Evolutionary conservation across 2,888 invertebrate species (phyloP), one percentile per base, ranked within the genome.

Genomic region (Aleiodes alternator): DNA sequence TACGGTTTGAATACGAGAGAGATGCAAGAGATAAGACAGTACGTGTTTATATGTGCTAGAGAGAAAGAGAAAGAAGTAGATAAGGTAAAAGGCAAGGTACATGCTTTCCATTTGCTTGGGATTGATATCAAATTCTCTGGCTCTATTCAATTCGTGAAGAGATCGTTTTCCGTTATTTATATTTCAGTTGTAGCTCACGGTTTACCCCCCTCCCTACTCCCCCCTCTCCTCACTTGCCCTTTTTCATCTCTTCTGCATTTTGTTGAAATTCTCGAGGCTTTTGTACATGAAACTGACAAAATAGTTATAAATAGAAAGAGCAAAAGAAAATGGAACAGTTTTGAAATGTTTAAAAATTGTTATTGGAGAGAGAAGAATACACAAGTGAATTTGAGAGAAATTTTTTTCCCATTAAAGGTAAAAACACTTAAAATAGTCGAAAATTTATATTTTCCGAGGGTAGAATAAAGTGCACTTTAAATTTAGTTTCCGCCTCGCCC

Each of bases 101-200:
- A 29, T 72, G 50, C 72, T 76, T 72, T 72, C 76, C 68, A 76
- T 76, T 76, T 57, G 29, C 48, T 8, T 59, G 9, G 70, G 70
- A 71, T 59, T 71, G 57, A 57, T 71, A 71, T 71, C 50, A 57
- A 71, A 71, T 71, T 71, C 64, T 43, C 16, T 16, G 11, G 16
- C 23, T 23, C 48, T 64, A 48, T 16, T 64, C 16, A 64, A 48
- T 43, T 48, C 64, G 43, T 43, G 50, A 71, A 76, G 48, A 53
- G 71, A 69, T 34, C 50, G 48, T 70, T 76, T 68, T 72, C 55
- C 68, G 57, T n/a, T 71, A 57, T 74, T 69, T 74, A 68, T 50
- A 68, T 73, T 69, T 70, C 73, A 43, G 43, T 64, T 43, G 43
- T 43, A 43, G 34, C 16, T 43, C 43, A 43, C 16, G 59, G 70